Base-by-base conservation (phyloP, 2,797 vertebrate genomes). In the Holocentrus rufus region DNA sequence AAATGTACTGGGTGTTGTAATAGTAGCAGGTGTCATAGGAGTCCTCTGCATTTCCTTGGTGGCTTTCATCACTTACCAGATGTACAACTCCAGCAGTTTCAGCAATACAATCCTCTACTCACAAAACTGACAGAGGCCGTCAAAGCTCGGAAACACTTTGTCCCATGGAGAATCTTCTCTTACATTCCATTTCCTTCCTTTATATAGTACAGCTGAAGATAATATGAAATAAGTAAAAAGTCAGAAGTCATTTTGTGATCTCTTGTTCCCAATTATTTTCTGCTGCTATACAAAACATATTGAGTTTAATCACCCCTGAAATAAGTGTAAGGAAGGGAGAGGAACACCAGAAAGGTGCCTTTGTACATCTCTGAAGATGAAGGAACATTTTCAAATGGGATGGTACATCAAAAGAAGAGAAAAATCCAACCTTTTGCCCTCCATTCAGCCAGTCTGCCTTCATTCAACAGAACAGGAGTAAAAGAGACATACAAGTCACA, bases 21-120 rank as follows among this genome's bases (percentile, higher is more conserved):
- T 93, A 0, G 63, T 83, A 13, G 89, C 87, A 0, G 90, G 79
- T n/a, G 42, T 90, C 6, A 8, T 89, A 0, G 90, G 86, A 4
- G 52, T 22, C 1, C 25, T 91, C 62, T 89, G 83, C 25, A 22
- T 93, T 2, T 23, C 53, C 36, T 57, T 90, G 65, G 47, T 89
- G 61, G 86, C 64, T 4, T 73, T 91, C 31, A 67, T 92, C 0
- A 18, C 82, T 39, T 82, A 88, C 73, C 65, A 67, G 8, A 81
- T 54, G 50, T 55, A 69, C 64, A 55, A 42, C 2, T 56, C 69
- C 6, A 11, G 17, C 1, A 42, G 17, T 5, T 44, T 39, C 10
- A 62, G 34, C 1, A 88, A 84, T 52, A 63, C 18, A 3, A 58
- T 18, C 7, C 42, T 85, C 53, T 70, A 59, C 31, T 8, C 58